phyloP scores from a whole-genome alignment of 37 sponge, comb jelly and placozoan genomes.

The Spongilla lacustris region DNA sequence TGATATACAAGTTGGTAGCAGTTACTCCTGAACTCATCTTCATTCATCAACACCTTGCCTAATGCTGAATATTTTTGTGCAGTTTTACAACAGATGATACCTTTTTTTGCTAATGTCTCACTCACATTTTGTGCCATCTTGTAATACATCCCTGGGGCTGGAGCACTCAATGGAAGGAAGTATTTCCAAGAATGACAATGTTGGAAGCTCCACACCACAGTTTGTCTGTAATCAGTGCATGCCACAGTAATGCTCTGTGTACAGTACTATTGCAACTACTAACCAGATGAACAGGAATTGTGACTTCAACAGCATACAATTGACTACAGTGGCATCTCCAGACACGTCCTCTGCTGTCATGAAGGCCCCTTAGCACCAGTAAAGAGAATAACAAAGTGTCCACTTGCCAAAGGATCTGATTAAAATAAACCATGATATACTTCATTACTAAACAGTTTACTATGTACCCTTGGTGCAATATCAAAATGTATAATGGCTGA shows the following conservation, averaged over 20 bases:
- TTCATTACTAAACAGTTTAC: too few relatives aligned
- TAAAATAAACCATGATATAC: too few relatives aligned
- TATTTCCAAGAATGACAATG: slow-evolving; percentile 27
- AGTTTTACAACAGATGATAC: background rate
- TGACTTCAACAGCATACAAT: slow-evolving; percentile 62
- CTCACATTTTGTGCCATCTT: background rate
- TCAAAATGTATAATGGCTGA: slow-evolving; percentile 60
- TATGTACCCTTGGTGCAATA: slow-evolving; percentile 56
- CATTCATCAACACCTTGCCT: slow-evolving; percentile 34
- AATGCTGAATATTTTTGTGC: background rate
- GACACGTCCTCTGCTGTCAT: slow-evolving; percentile 56
- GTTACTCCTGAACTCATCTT: slow-evolving; percentile 24
- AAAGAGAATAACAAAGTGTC: slow-evolving; percentile 62
- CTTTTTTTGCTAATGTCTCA: background rate
- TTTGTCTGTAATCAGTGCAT: background rate
- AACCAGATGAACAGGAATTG: slow-evolving; percentile 4
- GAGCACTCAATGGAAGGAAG: slow-evolving; percentile 41
- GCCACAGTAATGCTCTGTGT: background rate
- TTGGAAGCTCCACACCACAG: too few relatives aligned
- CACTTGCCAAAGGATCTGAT: slow-evolving; percentile 43
- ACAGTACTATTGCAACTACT: background rate
- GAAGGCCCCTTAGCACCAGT: slow-evolving; percentile 44
- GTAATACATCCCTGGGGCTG: background rate
- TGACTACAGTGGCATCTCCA: slow-evolving; percentile 59
- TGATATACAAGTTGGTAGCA: slow-evolving; percentile 73